Conservation (phyloP, 1,140 invertebrate species). For the Meloidogyne floridensis region DNA sequence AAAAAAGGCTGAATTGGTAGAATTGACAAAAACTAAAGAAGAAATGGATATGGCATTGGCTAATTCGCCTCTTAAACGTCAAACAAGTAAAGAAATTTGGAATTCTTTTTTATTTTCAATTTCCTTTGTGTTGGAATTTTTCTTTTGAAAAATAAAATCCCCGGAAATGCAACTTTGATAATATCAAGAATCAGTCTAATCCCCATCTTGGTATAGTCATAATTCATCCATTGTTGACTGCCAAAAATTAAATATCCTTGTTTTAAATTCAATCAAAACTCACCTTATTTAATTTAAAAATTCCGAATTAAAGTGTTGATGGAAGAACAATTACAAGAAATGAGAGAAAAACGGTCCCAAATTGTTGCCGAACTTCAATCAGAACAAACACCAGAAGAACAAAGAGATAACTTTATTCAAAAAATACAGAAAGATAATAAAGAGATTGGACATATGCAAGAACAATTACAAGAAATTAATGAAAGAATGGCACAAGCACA, state of each 20-base stretch:
- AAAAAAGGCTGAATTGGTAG: slow-evolving; percentile 39
- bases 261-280: too few relatives aligned
- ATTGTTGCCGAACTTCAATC: slow-evolving; percentile 38
- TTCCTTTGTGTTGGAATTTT: too few relatives aligned
- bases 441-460: slow-evolving; percentile 46
- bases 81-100: slow-evolving; percentile 42
- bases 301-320: slow-evolving; percentile 44
- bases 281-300: background rate
- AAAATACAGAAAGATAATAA: slow-evolving; percentile 52
- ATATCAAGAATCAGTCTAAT: too few relatives aligned
- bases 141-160: too few relatives aligned
- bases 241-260: too few relatives aligned
- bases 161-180: too few relatives aligned
- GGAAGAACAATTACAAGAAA: slow-evolving; percentile 48
- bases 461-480: slow-evolving; percentile 42
- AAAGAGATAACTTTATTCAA: slow-evolving; percentile 41
- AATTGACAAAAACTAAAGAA: slow-evolving; percentile 41
- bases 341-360: slow-evolving; percentile 31
- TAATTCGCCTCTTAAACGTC: slow-evolving; percentile 49
- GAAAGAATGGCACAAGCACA: slow-evolving; percentile 44
- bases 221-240: too few relatives aligned
- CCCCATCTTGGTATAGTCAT: too few relatives aligned
- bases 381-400: slow-evolving; percentile 42
- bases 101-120: too few relatives aligned
- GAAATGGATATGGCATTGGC: slow-evolving; percentile 46